These are phyloP conservation scores for Drosophila fungiperda DNA, from an alignment of 2,888 invertebrate genomes.

Conservation along the genomic window DNA sequence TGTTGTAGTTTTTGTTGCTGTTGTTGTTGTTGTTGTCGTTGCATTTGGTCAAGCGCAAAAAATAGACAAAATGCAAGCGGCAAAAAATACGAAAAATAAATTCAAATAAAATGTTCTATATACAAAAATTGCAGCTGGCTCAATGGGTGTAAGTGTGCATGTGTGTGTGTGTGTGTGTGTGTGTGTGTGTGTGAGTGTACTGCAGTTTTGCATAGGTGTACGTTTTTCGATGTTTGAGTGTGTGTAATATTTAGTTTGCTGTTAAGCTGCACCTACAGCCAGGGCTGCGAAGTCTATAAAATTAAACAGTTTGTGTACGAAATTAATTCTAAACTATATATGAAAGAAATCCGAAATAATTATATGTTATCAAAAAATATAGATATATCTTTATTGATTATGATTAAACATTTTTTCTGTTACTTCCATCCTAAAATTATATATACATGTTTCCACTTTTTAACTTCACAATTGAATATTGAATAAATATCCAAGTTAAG, in stretches of 20 bases:
- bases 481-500: neutral
- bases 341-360: neutral
- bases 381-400: neutral
- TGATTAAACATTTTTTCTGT: neutral
- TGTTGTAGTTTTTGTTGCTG: constrained; percentile 8
- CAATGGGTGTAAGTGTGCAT: constrained; percentile 34
- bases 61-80: constrained; percentile 69
- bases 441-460: too few relatives aligned
- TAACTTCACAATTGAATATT: too few relatives aligned
- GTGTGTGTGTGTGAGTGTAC: constrained; percentile 28
- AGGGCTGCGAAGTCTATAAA: constrained; percentile 40
- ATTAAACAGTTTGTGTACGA: neutral
- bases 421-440: neutral
- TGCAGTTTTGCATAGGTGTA: constrained; percentile 34
- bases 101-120: constrained; percentile 79
- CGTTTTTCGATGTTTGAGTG: constrained; percentile 13
- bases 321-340: neutral
- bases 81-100: constrained; percentile 68
- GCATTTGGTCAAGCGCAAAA: constrained; percentile 70
- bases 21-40: constrained; percentile 62
- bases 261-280: constrained; percentile 46
- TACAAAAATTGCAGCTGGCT: constrained; percentile 53
- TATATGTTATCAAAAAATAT: neutral
- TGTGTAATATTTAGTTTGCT: constrained; percentile 64
- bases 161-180: constrained; percentile 29